Evolutionary conservation across 1,140 invertebrate species (phyloP).

Genomic region (Thaumetopoea pityocampa): DNA sequence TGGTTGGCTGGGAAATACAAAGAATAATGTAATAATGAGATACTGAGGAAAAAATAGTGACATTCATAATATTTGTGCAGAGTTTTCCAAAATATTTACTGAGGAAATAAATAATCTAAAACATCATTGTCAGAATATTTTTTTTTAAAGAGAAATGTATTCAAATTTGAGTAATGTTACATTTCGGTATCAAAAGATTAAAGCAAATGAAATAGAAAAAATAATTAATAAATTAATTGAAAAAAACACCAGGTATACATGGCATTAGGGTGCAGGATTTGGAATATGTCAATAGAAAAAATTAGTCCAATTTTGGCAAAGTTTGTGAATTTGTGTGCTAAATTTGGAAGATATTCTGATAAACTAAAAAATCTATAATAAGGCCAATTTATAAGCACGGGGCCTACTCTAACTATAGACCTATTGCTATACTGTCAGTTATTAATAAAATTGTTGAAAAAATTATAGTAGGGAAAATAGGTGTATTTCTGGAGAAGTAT

Average conservation of each 20-base stretch:
- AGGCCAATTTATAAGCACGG: conserved; percentile 13
- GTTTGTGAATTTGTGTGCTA: conserved; percentile 21
- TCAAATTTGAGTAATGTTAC: conserved; percentile 6
- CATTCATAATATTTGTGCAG: conserved; percentile 12
- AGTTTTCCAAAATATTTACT: conserved; percentile 19
- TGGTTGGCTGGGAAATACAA: conserved; percentile 13
- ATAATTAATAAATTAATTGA: conserved; percentile 6
- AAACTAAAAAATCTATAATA: conserved; percentile 19
- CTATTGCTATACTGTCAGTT: conserved; percentile 9
- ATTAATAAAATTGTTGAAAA: conserved; percentile 17
- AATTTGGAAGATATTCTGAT: conserved; percentile 13
- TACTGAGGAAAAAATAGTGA: conserved; percentile 20
- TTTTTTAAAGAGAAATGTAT: conserved; percentile 11
- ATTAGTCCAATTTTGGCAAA: conserved; percentile 16
- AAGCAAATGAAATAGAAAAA: conserved; percentile 6
- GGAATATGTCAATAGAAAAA: conserved; percentile 9
- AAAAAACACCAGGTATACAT: conserved; percentile 19
- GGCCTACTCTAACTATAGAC: conserved; percentile 13
- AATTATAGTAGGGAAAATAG: conserved; percentile 10
- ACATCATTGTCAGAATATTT: conserved; percentile 15
- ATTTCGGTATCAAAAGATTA: conserved; percentile 15
- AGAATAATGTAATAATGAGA: conserved; percentile 24
- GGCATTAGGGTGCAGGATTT: conserved; percentile 14
- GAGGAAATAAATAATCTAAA: conserved; percentile 21
- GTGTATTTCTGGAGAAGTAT: conserved; percentile 7